Evolutionary conservation across 2,797 vertebrate genomes (phyloP).

Genomic region (Pangasius mekongensis): DNA sequence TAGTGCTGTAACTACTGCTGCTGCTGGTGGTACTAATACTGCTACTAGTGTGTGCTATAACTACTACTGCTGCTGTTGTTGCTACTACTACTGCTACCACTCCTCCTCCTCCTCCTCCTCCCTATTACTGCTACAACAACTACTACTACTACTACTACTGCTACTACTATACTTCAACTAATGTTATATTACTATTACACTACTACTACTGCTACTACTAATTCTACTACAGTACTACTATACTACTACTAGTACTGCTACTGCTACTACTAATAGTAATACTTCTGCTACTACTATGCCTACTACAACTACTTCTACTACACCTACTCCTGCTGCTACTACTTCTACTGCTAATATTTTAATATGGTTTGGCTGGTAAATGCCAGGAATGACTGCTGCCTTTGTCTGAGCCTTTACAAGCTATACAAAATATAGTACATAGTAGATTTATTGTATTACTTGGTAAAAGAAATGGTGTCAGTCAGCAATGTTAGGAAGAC

Average conservation of each 20-base stretch:
- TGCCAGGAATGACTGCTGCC: too few relatives aligned
- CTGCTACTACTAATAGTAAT: too few relatives aligned
- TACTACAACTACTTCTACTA: too few relatives aligned
- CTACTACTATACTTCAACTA: too few relatives aligned
- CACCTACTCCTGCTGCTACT: too few relatives aligned
- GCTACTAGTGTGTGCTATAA: neutral
- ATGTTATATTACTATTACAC: neutral
- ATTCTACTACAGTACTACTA: too few relatives aligned
- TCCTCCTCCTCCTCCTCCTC: rapidly evolving
- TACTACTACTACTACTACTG: too few relatives aligned
- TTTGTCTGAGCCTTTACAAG: neutral
- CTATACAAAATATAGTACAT: neutral
- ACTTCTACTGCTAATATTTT: neutral
- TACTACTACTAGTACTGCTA: too few relatives aligned
- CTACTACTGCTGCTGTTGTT: neutral
- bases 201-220: neutral
- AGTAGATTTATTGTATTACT: neutral
- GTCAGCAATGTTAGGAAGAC: neutral
- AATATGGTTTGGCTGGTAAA: too few relatives aligned
- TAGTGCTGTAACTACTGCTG: neutral
- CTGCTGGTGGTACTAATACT: neutral
- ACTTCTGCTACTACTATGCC: too few relatives aligned
- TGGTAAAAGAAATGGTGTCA: neutral
- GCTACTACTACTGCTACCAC: too few relatives aligned
- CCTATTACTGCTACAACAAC: too few relatives aligned